Evolutionary conservation across 2,888 invertebrate genomes (phyloP), one percentile per base, ranked within the genome.

Genomic region (Nymphalis c-album): DNA sequence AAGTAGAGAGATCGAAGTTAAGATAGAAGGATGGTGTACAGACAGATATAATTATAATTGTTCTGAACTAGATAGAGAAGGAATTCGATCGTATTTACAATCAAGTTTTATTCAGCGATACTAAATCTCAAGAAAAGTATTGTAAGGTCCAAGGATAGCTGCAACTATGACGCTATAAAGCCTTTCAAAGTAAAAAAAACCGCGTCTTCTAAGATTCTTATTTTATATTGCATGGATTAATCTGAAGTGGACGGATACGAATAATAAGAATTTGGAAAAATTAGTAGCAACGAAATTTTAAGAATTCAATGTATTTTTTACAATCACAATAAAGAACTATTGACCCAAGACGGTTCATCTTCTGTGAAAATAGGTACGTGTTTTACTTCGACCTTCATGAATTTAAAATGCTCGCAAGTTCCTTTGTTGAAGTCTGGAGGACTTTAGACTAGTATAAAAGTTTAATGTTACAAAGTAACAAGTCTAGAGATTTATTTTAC

Each of bases 341-440:
- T 31, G 26, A 31, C 31, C 53, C 17, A n/a, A 26, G 26, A 13
- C 53, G 53, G 53, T 31, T 22, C 1, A 64, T 40, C 40, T 60
- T 60, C 53, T 50, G 18, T 26, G 46, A 60, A 64, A 60, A 51
- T 53, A n/a, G n/a, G n/a, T n/a, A 46, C 46, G 46, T 46, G 10
- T 60, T 64, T 64, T 45, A 60, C 51, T 60, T 60, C 51, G 60
- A 64, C 64, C 64, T 51, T 64, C 64, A 60, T 64, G 60, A 64
- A 64, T 64, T 64, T 45, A 53, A 64, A 60, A 64, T 53, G 35
- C 57, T 35, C 20, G 6, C 51, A 53, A 31, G 46, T 60, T 53
- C 51, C 51, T 46, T 60, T 64, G 31, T 60, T 60, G 51, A 60
- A 53, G 64, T 55, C 50, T 59, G 47, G 48, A 50, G 60, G 60